Conservation (phyloP, 2,888 invertebrate species). For the Loripinus fragilis region DNA sequence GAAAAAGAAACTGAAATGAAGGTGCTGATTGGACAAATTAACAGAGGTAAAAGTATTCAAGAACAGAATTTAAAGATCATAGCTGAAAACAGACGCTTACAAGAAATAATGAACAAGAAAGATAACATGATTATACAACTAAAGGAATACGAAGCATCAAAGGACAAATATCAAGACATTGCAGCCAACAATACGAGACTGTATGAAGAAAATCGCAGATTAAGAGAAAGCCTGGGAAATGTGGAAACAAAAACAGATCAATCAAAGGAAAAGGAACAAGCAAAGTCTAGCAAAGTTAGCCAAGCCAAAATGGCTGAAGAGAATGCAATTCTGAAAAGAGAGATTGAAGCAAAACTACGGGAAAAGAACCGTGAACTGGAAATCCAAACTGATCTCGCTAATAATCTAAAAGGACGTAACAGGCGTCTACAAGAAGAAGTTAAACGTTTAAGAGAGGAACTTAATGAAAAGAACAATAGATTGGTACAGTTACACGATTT, state of each 20-base stretch:
- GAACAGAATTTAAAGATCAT: conserved; percentile 44
- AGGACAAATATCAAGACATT: conserved; percentile 52
- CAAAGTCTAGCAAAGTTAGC: conserved; percentile 29
- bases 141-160: conserved; percentile 51
- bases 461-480: conserved; percentile 46
- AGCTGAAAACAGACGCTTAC: conserved; percentile 40
- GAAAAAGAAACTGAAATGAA: conserved; percentile 51
- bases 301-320: conserved; percentile 47
- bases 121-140: conserved; percentile 45
- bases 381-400: conserved; percentile 49
- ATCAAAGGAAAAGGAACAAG: conserved; percentile 38
- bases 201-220: conserved; percentile 56
- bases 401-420: conserved; percentile 46
- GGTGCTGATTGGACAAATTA: conserved; percentile 33
- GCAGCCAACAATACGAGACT: conserved; percentile 54
- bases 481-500: conserved; percentile 48
- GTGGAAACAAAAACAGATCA: conserved; percentile 51
- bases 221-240: conserved; percentile 53
- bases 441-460: conserved; percentile 41
- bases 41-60: conserved; percentile 38
- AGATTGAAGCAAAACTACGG: conserved; percentile 37
- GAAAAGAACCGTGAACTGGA: conserved; percentile 49
- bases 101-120: conserved; percentile 48
- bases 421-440: conserved; percentile 50
- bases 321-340: conserved; percentile 45